Evolutionary conservation across 2,113 vertebrate species (phyloP).

Genomic region (Pardalotus punctatus): DNA sequence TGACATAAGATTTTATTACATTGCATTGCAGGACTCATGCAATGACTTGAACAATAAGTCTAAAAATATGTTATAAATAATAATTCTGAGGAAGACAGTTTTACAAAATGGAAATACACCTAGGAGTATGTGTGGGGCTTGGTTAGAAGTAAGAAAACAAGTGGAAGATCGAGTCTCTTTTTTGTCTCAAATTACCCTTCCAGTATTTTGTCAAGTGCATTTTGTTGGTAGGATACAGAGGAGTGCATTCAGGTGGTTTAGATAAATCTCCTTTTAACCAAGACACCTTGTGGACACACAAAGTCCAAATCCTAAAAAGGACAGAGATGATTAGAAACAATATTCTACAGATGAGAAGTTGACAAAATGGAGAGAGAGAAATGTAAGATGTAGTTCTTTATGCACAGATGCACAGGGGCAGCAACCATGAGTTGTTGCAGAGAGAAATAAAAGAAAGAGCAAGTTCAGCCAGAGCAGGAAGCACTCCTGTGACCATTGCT

Average conservation of each 20-base stretch:
- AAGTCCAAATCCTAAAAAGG: neutral
- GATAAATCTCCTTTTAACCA: neutral
- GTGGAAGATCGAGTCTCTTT: neutral
- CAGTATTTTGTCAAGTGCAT: neutral
- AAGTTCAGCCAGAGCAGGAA: neutral
- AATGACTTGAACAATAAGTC: neutral
- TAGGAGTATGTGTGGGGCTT: neutral
- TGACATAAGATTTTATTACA: neutral
- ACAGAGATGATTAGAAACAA: neutral
- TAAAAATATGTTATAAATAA: neutral
- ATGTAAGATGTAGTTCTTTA: neutral
- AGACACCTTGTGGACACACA: neutral
- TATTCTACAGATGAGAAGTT: neutral
- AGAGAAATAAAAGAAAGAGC: neutral
- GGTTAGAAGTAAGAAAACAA: neutral
- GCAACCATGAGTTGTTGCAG: neutral
- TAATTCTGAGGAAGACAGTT: neutral
- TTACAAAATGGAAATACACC: neutral
- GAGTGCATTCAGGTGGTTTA: neutral
- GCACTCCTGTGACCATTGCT: rapidly evolving
- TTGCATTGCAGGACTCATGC: neutral
- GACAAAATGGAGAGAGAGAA: neutral
- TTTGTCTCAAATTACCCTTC: neutral
- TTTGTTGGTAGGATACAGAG: neutral
- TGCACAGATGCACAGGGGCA: neutral